Conservation (phyloP, 2,113 vertebrate species). For the Halcyon senegalensis region DNA sequence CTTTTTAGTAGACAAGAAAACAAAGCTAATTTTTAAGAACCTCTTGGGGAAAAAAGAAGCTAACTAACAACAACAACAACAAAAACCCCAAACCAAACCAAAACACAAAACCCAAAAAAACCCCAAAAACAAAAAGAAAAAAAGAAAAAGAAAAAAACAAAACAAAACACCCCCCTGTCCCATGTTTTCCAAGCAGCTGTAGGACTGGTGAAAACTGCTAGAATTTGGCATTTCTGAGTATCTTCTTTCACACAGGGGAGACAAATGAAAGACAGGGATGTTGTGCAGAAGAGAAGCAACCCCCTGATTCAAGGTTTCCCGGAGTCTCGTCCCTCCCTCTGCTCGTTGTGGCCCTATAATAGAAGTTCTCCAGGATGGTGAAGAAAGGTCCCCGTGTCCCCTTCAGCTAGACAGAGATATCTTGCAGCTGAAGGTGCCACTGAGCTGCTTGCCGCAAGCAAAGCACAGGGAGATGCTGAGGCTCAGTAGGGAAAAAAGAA, state of each 20-base stretch:
- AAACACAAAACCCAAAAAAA: no score
- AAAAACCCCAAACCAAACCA: no score
- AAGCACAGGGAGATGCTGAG: neutral
- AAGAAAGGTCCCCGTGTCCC: neutral
- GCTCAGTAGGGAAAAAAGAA: neutral
- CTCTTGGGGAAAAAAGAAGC: neutral
- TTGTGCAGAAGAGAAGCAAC: neutral
- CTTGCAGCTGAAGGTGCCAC: neutral
- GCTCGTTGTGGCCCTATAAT: neutral
- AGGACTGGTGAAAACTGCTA: neutral
- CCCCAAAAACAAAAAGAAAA: neutral
- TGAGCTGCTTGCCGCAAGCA: neutral
- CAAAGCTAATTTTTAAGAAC: neutral
- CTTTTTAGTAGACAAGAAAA: neutral
- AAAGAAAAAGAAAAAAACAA: no score
- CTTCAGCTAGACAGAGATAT: fast-evolving
- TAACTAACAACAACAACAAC: neutral
- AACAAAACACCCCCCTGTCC: no score
- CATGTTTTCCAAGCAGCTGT: neutral
- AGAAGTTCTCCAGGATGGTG: neutral
- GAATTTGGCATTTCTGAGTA: neutral
- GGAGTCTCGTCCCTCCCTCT: neutral
- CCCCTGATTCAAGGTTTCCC: neutral
- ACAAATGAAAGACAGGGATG: neutral
- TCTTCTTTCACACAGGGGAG: neutral